Evolutionary conservation across 2,888 invertebrate species (phyloP).

Genomic region (Drosophila limbata): DNA sequence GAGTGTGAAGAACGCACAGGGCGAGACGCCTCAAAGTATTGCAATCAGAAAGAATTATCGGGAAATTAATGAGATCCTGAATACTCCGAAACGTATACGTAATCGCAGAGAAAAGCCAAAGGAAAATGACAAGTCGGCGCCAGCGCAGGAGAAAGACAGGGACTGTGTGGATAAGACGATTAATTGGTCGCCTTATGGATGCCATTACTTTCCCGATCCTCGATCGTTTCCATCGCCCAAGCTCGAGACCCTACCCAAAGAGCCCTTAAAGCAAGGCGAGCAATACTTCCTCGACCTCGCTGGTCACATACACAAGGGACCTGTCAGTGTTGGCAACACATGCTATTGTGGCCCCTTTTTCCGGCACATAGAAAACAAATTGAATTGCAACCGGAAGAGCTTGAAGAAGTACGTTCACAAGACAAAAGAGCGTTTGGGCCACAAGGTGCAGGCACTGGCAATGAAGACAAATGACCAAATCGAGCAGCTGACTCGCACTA

Average conservation of each 20-base stretch:
- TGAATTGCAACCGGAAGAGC: slow-evolving; percentile 91
- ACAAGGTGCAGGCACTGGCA: slow-evolving; percentile 92
- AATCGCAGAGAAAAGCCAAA: slow-evolving; percentile 72
- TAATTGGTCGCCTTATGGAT: slow-evolving; percentile 95
- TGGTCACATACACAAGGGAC: slow-evolving; percentile 97
- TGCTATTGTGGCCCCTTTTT: slow-evolving; percentile 97
- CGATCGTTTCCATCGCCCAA: slow-evolving; percentile 94
- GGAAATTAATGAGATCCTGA: slow-evolving; percentile 93
- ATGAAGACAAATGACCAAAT: slow-evolving; percentile 90
- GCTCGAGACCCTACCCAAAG: slow-evolving; percentile 93
- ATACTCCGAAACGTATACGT: slow-evolving; percentile 85
- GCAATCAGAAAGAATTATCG: slow-evolving; percentile 93
- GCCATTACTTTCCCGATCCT: slow-evolving; percentile 95
- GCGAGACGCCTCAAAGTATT: slow-evolving; percentile 95
- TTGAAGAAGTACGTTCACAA: slow-evolving; percentile 88
- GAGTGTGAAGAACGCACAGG: slow-evolving; percentile 87
- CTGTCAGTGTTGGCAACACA: slow-evolving; percentile 96
- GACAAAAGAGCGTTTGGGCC: slow-evolving; percentile 92
- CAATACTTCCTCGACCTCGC: slow-evolving; percentile 97
- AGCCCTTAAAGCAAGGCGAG: slow-evolving; percentile 94
- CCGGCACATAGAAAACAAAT: slow-evolving; percentile 93
- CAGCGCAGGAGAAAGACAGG: slow-evolving; percentile 74
- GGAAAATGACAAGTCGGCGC: slow-evolving; percentile 34
- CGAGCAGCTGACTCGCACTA: slow-evolving; percentile 88
- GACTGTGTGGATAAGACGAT: slow-evolving; percentile 84